Conservation (phyloP, 37 sponge, comb jelly and placozoan species). For the Mnemiopsis leidyi region DNA sequence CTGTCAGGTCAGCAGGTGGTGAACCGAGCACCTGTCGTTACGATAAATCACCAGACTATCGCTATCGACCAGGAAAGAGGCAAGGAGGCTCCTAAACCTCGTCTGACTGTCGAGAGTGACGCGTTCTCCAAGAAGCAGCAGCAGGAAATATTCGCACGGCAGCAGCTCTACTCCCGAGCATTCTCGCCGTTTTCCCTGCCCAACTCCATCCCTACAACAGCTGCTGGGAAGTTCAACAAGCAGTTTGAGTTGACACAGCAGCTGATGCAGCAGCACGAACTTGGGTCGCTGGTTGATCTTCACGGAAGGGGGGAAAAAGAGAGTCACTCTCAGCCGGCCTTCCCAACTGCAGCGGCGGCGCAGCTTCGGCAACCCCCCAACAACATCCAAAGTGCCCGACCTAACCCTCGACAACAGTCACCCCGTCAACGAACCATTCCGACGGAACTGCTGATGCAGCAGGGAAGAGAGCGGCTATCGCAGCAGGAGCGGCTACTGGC, state of each 20-base stretch:
- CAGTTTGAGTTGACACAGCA: conserved; percentile 29
- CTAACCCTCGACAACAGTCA: background rate
- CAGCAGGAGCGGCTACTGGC: conserved; percentile 50
- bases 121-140: conserved; percentile 56
- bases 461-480: conserved; percentile 5
- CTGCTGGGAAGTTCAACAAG: conserved; percentile 21
- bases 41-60: conserved; percentile 60
- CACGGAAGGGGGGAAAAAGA: conserved; percentile 19
- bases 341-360: conserved; percentile 55
- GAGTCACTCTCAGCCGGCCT: conserved; percentile 40
- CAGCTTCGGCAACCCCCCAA: background rate
- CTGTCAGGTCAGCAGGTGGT: conserved; percentile 9
- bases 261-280: conserved; percentile 16
- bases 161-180: conserved; percentile 52
- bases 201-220: conserved; percentile 36
- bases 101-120: conserved; percentile 31
- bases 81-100: conserved; percentile 49
- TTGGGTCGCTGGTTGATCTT: conserved; percentile 25
- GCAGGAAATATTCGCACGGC: conserved; percentile 60
- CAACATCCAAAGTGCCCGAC: background rate
- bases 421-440: background rate
- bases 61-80: background rate
- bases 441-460: conserved; percentile 10
- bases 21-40: conserved; percentile 32
- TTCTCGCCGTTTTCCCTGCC: conserved; percentile 51